Evolutionary conservation across 2,888 invertebrate genomes (phyloP).

Genomic region (Drosophila percnosoma): DNA sequence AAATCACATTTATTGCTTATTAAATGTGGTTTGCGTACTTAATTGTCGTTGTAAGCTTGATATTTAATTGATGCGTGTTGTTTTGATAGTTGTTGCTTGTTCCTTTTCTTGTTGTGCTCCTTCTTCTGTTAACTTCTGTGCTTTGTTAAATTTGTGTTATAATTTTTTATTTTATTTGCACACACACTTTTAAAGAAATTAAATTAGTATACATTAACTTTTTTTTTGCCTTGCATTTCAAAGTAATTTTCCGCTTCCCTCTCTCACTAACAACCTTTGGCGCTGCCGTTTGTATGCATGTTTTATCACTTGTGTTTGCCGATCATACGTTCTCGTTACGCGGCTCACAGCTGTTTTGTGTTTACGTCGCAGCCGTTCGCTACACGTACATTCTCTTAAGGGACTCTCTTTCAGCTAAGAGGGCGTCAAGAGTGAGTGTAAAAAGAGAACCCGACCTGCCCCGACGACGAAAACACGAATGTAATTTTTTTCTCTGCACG

Average conservation of each 20-base stretch:
- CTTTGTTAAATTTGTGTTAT: conserved; percentile 36
- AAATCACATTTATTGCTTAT: conserved; percentile 43
- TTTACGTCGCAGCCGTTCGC: conserved; percentile 64
- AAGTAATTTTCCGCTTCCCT: conserved; percentile 46
- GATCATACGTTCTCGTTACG: conserved; percentile 70
- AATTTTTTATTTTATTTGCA: conserved; percentile 51
- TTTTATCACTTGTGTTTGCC: conserved; percentile 35
- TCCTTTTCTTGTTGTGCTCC: conserved; percentile 45
- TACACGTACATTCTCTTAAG: conserved; percentile 33
- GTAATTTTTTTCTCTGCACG: conserved; percentile 31
- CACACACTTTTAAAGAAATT: conserved; percentile 49
- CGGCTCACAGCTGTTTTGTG: conserved; percentile 71
- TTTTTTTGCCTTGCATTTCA: conserved; percentile 22
- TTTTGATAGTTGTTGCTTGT: conserved; percentile 30
- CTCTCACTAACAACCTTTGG: conserved; percentile 8
- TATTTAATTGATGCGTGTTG: conserved; percentile 22
- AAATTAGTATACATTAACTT: conserved; percentile 27
- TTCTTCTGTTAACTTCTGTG: conserved; percentile 36
- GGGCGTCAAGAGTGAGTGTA: not conserved
- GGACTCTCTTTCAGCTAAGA: conserved; percentile 21
- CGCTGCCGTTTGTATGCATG: not conserved
- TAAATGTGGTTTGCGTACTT: conserved; percentile 43
- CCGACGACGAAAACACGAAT: conserved; percentile 21
- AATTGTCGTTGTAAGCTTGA: conserved; percentile 22
- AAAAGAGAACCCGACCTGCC: conserved; percentile 33